Evolutionary conservation across 1,140 invertebrate genomes (phyloP), one percentile per base, ranked within the genome.

Genomic region (Vanessa tameamea): DNA sequence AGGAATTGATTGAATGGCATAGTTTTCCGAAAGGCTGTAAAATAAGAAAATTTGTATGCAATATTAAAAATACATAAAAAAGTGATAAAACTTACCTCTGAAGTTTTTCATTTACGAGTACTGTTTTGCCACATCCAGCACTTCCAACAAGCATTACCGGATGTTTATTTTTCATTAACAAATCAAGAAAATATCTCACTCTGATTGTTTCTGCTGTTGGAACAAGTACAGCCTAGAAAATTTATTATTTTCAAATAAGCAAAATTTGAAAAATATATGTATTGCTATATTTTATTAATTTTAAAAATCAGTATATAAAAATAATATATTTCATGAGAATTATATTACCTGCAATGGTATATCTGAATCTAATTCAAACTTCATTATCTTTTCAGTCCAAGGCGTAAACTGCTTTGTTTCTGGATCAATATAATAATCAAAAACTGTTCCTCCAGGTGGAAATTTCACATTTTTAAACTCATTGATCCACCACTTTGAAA

Each of bases 401-500:
- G 96, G 95, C 51, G 96, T 93, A 88, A 99, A 99, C 81, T 96
- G 95, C 90, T 98, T 98, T 0, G 96, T 96, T 90, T 99, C 98
- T 20, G 94, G 87, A 88, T 99, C 98, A 85, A 99, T 97, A 83
- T 96, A 99, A 88, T 97, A 99, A 93, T 99, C 98, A 90, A 99
- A 99, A 12, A 99, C 97, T 9, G 97, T 98, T n/a, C 96, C 97
- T 69, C 96, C 95, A 23, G 95, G 63, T 1, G 98, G 98, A 92
- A 99, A 99, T 93, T 98, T 98, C 14, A 99, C 94, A 55, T 96
- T 97, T 92, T 99, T 99, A 89, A 99, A 99, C 91, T 99, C 98
- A 86, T 97, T 98, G 4, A 96, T 93, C 97, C 98, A 99, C 98
- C 98, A 99, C 94, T 99, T 99, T 12, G 97, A 98, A 87, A 99